Evolutionary conservation across 2,113 vertebrate genomes (phyloP).

Genomic region (Malurus cyaneus): DNA sequence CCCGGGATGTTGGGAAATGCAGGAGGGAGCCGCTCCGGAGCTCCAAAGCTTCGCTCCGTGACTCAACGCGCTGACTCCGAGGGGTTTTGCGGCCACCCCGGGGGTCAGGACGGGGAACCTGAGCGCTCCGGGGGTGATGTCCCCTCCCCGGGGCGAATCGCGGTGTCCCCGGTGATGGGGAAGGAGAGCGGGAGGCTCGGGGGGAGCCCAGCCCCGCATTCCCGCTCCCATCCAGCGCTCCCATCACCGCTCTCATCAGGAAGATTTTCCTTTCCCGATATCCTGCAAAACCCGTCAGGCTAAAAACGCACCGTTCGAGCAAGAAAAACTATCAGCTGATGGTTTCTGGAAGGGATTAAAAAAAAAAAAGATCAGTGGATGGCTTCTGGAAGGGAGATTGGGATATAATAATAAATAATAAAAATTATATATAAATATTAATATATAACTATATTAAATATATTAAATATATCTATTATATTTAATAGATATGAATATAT

Average conservation of each 20-base stretch:
- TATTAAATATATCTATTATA: no score
- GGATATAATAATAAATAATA: no score
- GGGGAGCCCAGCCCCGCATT: neutral
- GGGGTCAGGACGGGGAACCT: rapidly evolving
- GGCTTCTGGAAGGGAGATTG: neutral
- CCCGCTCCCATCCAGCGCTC: neutral
- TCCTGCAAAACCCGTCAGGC: rapidly evolving
- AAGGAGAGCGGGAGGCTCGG: no score
- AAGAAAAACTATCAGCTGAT: neutral
- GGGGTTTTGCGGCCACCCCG: neutral
- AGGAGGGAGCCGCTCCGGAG: neutral
- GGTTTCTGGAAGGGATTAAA: no score
- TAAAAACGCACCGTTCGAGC: rapidly evolving
- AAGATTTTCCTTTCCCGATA: neutral
- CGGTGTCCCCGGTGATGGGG: neutral
- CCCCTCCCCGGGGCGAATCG: neutral
- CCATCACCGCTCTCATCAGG: neutral
- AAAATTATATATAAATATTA: no score
- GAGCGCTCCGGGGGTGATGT: rapidly evolving
- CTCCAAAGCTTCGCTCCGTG: neutral
- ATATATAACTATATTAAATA: no score
- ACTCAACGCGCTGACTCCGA: neutral
- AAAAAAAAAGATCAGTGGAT: no score
- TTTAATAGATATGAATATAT: no score
- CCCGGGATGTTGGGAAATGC: neutral